Evolutionary conservation across 1,140 invertebrate genomes (phyloP).

Genomic region (Diabrotica undecimpunctata): DNA sequence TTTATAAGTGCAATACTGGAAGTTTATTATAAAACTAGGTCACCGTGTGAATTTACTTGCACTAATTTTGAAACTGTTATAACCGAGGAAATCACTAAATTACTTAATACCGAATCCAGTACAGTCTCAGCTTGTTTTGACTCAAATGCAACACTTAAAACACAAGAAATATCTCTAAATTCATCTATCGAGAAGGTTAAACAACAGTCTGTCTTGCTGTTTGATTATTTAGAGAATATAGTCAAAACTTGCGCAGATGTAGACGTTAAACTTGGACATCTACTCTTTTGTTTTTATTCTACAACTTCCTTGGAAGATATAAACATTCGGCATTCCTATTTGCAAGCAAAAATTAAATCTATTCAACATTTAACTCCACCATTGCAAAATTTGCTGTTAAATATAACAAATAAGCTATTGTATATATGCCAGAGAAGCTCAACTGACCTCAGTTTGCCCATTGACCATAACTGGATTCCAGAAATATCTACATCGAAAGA

Average conservation of each 20-base stretch:
- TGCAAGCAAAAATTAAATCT: slow-evolving; percentile 3
- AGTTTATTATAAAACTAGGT: slow-evolving; percentile 64
- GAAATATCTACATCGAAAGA: slow-evolving; percentile 19
- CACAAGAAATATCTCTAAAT: slow-evolving; percentile 35
- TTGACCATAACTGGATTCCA: slow-evolving; percentile 35
- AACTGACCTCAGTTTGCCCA: slow-evolving; percentile 16
- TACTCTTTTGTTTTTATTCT: slow-evolving; percentile 42
- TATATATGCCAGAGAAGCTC: too few relatives aligned
- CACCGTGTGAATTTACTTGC: slow-evolving; percentile 51
- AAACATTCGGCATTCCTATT: slow-evolving; percentile 25
- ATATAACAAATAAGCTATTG: too few relatives aligned
- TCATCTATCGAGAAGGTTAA: slow-evolving; percentile 42
- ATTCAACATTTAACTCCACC: too few relatives aligned
- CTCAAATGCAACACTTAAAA: slow-evolving; percentile 35
- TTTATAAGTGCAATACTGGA: slow-evolving; percentile 60
- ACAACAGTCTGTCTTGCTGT: slow-evolving; percentile 40
- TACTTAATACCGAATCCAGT: slow-evolving; percentile 2
- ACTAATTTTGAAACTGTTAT: slow-evolving; percentile 38
- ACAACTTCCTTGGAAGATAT: slow-evolving; percentile 35
- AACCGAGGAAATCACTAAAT: slow-evolving; percentile 29
- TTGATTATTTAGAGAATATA: slow-evolving; percentile 5
- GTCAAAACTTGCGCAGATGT: neutral
- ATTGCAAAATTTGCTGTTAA: too few relatives aligned
- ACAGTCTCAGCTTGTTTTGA: slow-evolving; percentile 8
- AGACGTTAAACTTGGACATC: slow-evolving; percentile 15